Base-by-base conservation (phyloP, 2,113 vertebrate genomes). In the Origma solitaria region DNA sequence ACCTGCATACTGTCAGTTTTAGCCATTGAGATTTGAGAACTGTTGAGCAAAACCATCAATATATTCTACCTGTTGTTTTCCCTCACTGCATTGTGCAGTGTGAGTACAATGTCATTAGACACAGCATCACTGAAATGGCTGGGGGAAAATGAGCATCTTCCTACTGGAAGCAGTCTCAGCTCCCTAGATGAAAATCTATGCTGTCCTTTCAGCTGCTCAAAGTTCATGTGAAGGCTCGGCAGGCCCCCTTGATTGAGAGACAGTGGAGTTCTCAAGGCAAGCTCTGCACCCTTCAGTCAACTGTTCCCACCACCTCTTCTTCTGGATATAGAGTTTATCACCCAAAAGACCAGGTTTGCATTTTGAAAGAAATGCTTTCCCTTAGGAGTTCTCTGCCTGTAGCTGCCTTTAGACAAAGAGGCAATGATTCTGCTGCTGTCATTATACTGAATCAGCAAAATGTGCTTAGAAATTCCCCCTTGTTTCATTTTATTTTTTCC, bases 381-480 rank as follows among this genome's bases (percentile, higher is more conserved):
- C n/a, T 64, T 86, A 73, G 68, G 62, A 92, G 45, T 83, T 20
- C 50, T 15, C 22, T 0, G 49, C 70, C 37, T 57, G 18, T 83
- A 90, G 68, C 68, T 15, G 75, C 14, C 33, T 75, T 68, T 79
- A 86, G 65, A 95, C 82, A 93, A 88, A 49, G 31, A 78, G 49
- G 40, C 62, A 86, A 31, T 13, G 23, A 83, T 94, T 84, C 82
- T 9, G 4, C 64, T 92, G 58, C 60, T 95, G 56, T 66, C 68
- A 50, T 82, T 92, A 62, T 49, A 86, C 58, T 78, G 65, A 90
- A 79, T 84, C 75, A 83, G 93, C 81, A 94, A 82, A 84, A 85
- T 21, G 31, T 69, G 31, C 37, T 79, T 57, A 83, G 66, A 82
- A 82, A 49, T 65, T 94, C n/a, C 35, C 35, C 15, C 53, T 94